These are phyloP conservation scores for Euplexia lucipara DNA, from an alignment of 2,888 invertebrate species.

Conservation along the genomic window DNA sequence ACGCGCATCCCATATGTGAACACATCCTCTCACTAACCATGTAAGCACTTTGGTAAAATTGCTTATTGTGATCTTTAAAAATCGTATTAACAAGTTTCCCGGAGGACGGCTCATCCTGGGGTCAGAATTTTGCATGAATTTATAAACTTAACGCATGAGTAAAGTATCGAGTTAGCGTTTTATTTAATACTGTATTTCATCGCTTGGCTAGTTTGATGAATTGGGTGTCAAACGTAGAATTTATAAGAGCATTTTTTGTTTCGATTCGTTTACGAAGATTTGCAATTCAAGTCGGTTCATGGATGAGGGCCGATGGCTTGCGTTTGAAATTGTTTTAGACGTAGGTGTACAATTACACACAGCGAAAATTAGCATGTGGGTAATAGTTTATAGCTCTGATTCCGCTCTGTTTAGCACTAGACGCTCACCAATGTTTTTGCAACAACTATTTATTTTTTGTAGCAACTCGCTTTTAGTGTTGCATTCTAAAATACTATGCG, in stretches of 20 bases:
- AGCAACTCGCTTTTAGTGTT: slow-evolving; percentile 82
- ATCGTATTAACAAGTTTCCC: slow-evolving; percentile 72
- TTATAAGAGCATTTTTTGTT: slow-evolving; percentile 67
- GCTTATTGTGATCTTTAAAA: slow-evolving; percentile 67
- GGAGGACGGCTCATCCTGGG: slow-evolving; percentile 88
- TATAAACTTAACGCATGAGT: slow-evolving; percentile 70
- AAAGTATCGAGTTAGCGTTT: slow-evolving; percentile 52
- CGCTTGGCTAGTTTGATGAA: slow-evolving; percentile 77
- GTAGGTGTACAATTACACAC: slow-evolving; percentile 81
- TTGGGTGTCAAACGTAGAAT: slow-evolving; percentile 73
- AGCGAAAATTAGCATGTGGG: slow-evolving; percentile 89
- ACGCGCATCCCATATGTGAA: slow-evolving; percentile 85
- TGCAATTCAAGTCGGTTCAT: slow-evolving; percentile 79
- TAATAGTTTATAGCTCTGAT: slow-evolving; percentile 87
- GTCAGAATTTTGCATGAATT: slow-evolving; percentile 82
- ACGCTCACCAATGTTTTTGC: slow-evolving; percentile 87
- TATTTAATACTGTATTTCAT: slow-evolving; percentile 57
- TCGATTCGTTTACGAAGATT: slow-evolving; percentile 68
- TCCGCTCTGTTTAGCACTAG: slow-evolving; percentile 86
- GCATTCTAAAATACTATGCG: slow-evolving; percentile 51
- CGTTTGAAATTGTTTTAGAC: slow-evolving; percentile 84
- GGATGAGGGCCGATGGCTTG: slow-evolving; percentile 83
- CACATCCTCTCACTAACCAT: slow-evolving; percentile 84
- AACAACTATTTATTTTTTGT: slow-evolving; percentile 85
- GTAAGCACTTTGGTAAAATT: slow-evolving; percentile 75